Base-by-base conservation (phyloP, 2,888 invertebrate genomes). In the Euproctis similis region DNA sequence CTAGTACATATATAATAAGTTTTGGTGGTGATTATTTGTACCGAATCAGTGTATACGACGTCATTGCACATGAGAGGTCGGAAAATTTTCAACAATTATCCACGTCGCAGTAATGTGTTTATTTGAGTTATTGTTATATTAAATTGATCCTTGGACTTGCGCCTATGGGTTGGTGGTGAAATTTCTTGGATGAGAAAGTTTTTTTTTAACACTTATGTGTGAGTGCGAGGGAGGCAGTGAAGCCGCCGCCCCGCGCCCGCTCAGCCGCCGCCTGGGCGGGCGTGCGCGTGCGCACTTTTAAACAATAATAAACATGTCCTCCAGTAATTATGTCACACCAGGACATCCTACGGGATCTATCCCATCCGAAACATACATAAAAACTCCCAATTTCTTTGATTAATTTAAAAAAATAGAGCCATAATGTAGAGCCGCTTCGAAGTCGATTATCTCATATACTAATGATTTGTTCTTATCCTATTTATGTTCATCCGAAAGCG, bases 41-140 rank as follows among this genome's bases (percentile, higher is more conserved):
- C 36, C 39, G 36, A 43, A 44, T 36, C 28, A 39, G 46, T 53
- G 52, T 39, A 49, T 40, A 59, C 55, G 59, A 59, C 64, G 67
- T 61, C 56, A 60, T 51, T 59, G 48, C 38, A 50, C 53, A 54
- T 48, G 47, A 37, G 59, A 51, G 50, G 58, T 53, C 60, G 82
- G 78, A 81, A 80, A 80, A 73, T 59, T 80, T 81, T 60, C 49
- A 57, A 41, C 52, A 81, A 78, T 82, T 82, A 80, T 82, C 80
- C 69, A 48, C 36, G 40, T 43, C 41, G 50, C 39, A 49, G 43
- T 50, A 36, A 53, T 19, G 8, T 22, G 36, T 35, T 46, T 65
- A 58, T 58, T 13, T 8, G 8, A 8, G 12, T 37, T 63, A 67
- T 69, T 50, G 43, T 46, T 45, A 16, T 18, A 46, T 38, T 43